These are phyloP conservation scores for Catharus ustulatus DNA, from an alignment of 2,797 vertebrate species.

Conservation along the genomic window DNA sequence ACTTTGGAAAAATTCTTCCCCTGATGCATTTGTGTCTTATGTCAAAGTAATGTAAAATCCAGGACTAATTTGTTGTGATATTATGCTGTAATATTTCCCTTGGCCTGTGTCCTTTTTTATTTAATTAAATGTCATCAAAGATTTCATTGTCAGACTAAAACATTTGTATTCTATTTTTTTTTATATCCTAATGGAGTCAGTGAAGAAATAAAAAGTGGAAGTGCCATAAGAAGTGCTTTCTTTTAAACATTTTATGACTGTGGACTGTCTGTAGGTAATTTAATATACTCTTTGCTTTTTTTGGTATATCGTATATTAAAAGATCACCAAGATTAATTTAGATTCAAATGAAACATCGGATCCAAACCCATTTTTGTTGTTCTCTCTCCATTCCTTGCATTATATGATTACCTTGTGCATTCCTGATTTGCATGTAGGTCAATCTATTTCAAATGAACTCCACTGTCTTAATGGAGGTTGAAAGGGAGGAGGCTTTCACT, in stretches of 20 bases:
- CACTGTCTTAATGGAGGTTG: neutral
- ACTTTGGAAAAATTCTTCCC: constrained; percentile 3
- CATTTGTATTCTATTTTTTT: neutral
- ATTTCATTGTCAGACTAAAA: constrained; percentile 12
- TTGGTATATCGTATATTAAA: neutral
- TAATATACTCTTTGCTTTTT: neutral
- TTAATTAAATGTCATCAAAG: constrained; percentile 22
- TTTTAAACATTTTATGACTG: neutral
- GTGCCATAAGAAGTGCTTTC: neutral
- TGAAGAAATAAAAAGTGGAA: constrained; percentile 2
- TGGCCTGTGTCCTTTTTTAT: neutral
- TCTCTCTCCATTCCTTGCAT: neutral
- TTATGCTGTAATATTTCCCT: neutral
- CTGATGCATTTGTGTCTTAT: neutral
- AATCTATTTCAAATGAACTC: neutral
- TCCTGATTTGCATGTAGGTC: neutral
- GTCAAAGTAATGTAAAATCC: constrained; percentile 19
- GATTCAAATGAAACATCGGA: neutral
- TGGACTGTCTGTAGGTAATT: constrained; percentile 8
- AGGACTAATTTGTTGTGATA: constrained; percentile 9
- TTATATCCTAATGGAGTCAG: constrained; percentile 24
- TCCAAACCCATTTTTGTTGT: neutral
- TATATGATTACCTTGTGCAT: neutral
- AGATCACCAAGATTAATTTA: neutral
- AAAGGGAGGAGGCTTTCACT: neutral